A percentile compares a stretch with the other conserved stretches of the same genome.
Evolutionary conservation across 1,140 invertebrate genomes (phyloP).

Genomic region (Drosophila parabipectinata): DNA sequence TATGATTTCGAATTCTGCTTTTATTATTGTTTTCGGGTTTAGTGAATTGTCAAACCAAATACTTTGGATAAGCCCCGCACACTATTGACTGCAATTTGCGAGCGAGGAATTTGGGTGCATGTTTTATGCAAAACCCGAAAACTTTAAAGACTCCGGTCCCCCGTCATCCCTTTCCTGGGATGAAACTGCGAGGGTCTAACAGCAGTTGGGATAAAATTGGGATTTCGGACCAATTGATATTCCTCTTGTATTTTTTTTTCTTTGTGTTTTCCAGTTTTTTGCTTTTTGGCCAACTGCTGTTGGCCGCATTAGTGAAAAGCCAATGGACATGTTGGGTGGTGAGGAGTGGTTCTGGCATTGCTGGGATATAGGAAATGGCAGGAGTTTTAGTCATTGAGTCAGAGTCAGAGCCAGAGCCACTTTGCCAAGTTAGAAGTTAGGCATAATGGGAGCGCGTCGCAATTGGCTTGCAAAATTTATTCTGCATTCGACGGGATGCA

Average conservation of each 20-base stretch:
- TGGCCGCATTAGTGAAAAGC: slow-evolving; percentile 59
- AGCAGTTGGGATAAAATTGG: slow-evolving; percentile 44
- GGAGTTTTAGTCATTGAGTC: slow-evolving; percentile 2
- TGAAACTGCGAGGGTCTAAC: slow-evolving; percentile 34
- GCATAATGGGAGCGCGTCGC: slow-evolving; percentile 55
- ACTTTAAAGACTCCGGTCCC: slow-evolving; percentile 42
- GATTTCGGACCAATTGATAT: slow-evolving; percentile 55
- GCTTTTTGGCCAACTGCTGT: slow-evolving; percentile 24
- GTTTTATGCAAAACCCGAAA: slow-evolving; percentile 67
- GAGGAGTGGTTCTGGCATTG: slow-evolving; percentile 21
- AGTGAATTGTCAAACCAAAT: slow-evolving; percentile 71
- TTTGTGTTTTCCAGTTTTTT: slow-evolving; percentile 16
- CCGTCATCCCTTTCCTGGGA: neutral
- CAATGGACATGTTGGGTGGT: slow-evolving; percentile 60
- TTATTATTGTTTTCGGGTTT: slow-evolving; percentile 45
- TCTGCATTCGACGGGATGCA: slow-evolving; percentile 67
- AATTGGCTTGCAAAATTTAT: slow-evolving; percentile 51
- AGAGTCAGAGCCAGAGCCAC: slow-evolving; percentile 11
- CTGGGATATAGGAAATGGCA: neutral
- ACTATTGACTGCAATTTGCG: slow-evolving; percentile 61
- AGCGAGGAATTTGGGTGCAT: slow-evolving; percentile 64
- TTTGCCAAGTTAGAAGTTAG: slow-evolving; percentile 52
- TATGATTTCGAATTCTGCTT: slow-evolving; percentile 58
- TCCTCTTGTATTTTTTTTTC: slow-evolving; percentile 18
- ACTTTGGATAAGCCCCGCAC: slow-evolving; percentile 63